Conservation (phyloP, 92 coral and sea anemone species). For the Zoanthus gigantus region DNA sequence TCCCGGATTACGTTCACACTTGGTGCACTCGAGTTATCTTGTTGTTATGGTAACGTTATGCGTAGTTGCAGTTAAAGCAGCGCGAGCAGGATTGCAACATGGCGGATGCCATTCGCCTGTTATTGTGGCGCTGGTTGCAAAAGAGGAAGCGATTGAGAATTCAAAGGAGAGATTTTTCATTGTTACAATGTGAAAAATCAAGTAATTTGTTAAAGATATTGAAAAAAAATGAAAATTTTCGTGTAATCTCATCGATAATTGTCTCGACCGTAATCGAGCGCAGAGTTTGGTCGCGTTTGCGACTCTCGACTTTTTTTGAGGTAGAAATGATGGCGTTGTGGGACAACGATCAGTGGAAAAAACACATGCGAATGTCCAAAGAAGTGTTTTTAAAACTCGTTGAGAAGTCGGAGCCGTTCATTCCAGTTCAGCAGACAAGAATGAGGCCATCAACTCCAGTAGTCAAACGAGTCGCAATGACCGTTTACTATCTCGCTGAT, state of each 20-base stretch:
- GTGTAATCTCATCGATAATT: background rate
- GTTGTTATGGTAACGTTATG: conserved; percentile 3
- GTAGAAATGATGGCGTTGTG: background rate
- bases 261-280: background rate
- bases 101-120: background rate
- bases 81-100: background rate
- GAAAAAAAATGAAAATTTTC: background rate
- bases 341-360: background rate
- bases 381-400: conserved; percentile 5
- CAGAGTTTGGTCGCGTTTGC: background rate
- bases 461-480: background rate
- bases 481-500: background rate
- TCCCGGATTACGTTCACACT: background rate
- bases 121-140: background rate
- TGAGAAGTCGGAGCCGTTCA: background rate
- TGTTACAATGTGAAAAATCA: background rate
- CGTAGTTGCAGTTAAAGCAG: conserved; percentile 3
- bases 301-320: conserved; percentile 8
- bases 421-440: conserved; percentile 16
- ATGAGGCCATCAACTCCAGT: conserved; percentile 13
- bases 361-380: background rate
- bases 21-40: conserved; percentile 2
- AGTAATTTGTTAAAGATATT: background rate
- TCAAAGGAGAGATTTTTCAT: background rate
- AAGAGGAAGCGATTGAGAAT: background rate